These are phyloP conservation scores for Drosophila sturtevanti DNA, from an alignment of 1,140 invertebrate genomes.

Conservation along the genomic window DNA sequence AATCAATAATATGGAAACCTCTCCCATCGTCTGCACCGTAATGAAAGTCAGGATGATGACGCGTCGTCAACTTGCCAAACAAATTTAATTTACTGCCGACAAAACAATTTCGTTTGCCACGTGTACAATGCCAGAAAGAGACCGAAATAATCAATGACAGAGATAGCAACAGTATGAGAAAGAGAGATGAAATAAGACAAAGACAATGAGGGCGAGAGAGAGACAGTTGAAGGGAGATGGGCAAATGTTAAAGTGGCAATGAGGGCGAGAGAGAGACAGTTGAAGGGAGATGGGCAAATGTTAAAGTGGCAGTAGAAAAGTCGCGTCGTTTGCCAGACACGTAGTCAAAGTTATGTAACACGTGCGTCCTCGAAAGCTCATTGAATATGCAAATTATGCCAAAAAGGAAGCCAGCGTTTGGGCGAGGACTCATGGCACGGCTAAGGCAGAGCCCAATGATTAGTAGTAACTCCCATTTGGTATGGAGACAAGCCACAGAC, in stretches of 20 bases:
- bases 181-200: neutral
- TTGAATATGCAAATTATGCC: constrained; percentile 81
- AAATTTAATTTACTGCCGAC: constrained; percentile 75
- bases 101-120: constrained; percentile 77
- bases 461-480: constrained; percentile 30
- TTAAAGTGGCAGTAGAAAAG: constrained; percentile 31
- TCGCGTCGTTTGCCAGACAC: constrained; percentile 63
- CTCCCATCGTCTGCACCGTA: neutral
- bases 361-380: constrained; percentile 68
- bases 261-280: neutral
- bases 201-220: neutral
- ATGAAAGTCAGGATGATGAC: neutral
- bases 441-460: constrained; percentile 63
- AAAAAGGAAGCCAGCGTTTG: constrained; percentile 28
- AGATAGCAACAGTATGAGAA: no score
- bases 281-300: neutral
- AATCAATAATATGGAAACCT: constrained; percentile 63
- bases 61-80: constrained; percentile 38
- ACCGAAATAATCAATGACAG: neutral
- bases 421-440: constrained; percentile 21
- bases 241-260: constrained; percentile 4
- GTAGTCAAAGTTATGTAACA: constrained; percentile 70
- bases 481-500: constrained; percentile 39
- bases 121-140: constrained; percentile 49
- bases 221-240: neutral